Percentiles rank a stretch among this genome's conserved stretches.
Evolutionary conservation across 2,888 invertebrate species (phyloP).

Genomic region (Tetragonisca angustula): DNA sequence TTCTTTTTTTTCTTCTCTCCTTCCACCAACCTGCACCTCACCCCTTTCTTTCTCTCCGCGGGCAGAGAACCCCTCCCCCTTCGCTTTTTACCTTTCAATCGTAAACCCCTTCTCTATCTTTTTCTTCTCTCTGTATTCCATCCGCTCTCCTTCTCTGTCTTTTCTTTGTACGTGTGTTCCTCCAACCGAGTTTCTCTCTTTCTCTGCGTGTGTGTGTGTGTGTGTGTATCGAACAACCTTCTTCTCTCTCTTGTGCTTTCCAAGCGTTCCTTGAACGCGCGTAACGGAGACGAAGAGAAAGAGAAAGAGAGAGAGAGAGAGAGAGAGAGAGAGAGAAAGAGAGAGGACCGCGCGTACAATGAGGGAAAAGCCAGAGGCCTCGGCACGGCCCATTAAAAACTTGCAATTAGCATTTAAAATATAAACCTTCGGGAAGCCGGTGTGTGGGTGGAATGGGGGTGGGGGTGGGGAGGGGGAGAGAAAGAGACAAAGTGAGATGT

Average conservation of each 20-base stretch:
- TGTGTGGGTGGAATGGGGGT: too few relatives aligned
- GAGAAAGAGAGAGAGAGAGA: too few relatives aligned
- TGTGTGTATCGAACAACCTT: not conserved
- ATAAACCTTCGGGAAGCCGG: constrained; percentile 73
- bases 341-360: constrained; percentile 62
- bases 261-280: constrained; percentile 50
- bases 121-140: constrained; percentile 11
- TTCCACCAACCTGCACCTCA: not conserved
- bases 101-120: constrained; percentile 38
- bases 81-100: constrained; percentile 57
- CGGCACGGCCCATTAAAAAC: constrained; percentile 81
- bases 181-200: constrained; percentile 2
- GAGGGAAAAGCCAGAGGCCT: constrained; percentile 70
- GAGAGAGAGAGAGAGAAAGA: too few relatives aligned
- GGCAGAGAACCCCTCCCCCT: not conserved
- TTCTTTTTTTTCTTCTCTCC: not conserved
- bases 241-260: constrained; percentile 7
- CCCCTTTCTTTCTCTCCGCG: not conserved
- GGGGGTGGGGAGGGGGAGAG: not conserved
- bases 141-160: not conserved
- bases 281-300: constrained; percentile 1
- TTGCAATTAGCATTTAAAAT: constrained; percentile 84
- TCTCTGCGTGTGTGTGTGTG: not conserved
- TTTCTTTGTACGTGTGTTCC: not conserved
- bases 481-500: constrained; percentile 81